Evolutionary conservation across 2,113 vertebrate genomes (phyloP).

Genomic region (Cinclus mexicanus): DNA sequence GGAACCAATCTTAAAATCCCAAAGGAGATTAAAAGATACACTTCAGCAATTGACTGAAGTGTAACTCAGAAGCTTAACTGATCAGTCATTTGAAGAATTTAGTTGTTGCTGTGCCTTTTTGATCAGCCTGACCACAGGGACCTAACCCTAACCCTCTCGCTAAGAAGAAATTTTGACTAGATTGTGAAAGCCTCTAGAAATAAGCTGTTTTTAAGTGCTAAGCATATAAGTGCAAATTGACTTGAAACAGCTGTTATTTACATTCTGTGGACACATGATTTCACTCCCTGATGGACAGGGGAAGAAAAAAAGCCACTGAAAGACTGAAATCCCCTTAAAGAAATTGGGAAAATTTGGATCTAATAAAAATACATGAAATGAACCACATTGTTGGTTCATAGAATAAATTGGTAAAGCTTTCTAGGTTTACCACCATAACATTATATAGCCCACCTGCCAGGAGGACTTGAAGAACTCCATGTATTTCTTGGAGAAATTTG

Average conservation of each 20-base stretch:
- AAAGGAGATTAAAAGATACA: background rate
- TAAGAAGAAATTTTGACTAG: constrained; percentile 1
- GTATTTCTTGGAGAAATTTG: background rate
- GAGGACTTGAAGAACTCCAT: background rate
- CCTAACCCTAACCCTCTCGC: background rate
- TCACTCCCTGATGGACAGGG: background rate
- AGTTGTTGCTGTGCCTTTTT: background rate
- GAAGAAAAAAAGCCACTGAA: background rate
- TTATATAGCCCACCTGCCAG: background rate
- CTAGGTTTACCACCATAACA: background rate
- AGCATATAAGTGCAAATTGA: constrained; percentile 22
- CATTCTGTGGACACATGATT: background rate
- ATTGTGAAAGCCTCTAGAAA: constrained; percentile 29
- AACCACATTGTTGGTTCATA: background rate
- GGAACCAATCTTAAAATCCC: background rate
- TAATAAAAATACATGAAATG: background rate
- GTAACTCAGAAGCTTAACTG: background rate
- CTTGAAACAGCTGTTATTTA: constrained; percentile 41
- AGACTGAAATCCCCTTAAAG: background rate
- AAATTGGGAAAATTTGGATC: background rate
- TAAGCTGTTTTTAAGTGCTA: background rate
- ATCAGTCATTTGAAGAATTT: background rate
- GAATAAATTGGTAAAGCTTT: background rate
- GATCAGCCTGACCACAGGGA: background rate
- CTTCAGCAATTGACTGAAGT: background rate